Evolutionary conservation across 2,113 vertebrate genomes (phyloP).

Genomic region (Budorcas taxicolor): DNA sequence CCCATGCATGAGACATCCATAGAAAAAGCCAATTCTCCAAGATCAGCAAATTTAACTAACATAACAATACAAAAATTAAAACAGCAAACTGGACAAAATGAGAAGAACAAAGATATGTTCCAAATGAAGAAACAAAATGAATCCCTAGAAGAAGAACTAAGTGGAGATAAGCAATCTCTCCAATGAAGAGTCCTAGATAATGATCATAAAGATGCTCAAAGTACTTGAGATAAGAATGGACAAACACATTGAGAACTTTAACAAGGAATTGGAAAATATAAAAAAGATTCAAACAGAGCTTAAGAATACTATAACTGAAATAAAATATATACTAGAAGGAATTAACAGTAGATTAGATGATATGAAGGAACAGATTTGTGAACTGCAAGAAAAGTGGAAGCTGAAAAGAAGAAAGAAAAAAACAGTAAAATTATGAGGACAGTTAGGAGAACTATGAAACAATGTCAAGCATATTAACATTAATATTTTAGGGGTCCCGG

Average conservation of each 20-base stretch:
- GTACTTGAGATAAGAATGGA: neutral
- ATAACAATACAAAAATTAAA: neutral
- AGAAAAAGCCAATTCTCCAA: neutral
- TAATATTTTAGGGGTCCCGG: neutral
- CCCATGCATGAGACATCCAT: neutral
- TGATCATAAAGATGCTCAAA: neutral
- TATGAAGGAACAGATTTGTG: neutral
- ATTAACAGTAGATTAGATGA: neutral
- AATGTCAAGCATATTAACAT: neutral
- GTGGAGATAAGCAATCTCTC: neutral
- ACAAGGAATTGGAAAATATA: neutral
- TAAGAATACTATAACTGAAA: neutral
- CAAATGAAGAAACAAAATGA: neutral
- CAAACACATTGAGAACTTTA: neutral
- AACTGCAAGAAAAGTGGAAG: neutral
- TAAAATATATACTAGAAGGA: neutral
- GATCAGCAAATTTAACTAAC: neutral
- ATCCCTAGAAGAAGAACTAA: neutral
- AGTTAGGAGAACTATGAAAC: neutral
- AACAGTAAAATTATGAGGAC: neutral
- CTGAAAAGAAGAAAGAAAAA: neutral
- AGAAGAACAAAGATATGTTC: neutral
- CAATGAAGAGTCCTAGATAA: neutral
- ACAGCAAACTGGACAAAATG: neutral
- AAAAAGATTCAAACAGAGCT: neutral